Conservation (phyloP, 2,797 vertebrate genomes). For the Lutjanus campechanus region DNA sequence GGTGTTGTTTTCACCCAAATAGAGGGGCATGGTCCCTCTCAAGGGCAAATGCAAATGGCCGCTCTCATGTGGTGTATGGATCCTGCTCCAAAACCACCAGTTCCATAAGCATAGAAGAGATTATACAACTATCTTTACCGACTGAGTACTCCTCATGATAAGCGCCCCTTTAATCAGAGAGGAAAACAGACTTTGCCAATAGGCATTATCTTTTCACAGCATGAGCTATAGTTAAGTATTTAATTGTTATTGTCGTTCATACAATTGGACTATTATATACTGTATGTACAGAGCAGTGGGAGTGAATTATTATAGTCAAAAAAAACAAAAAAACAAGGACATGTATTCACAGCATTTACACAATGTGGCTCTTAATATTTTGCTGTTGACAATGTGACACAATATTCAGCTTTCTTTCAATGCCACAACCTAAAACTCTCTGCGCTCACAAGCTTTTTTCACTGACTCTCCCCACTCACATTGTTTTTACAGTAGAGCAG, state of each 20-base stretch:
- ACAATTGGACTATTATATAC: background rate
- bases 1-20: too few relatives aligned
- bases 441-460: slow-evolving; percentile 11
- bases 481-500: slow-evolving; percentile 19
- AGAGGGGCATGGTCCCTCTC: too few relatives aligned
- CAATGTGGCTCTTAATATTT: slow-evolving; percentile 1
- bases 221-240: background rate
- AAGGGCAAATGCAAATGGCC: too few relatives aligned
- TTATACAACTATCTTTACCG: background rate
- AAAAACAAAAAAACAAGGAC: background rate
- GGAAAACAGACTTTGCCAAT: background rate
- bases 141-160: background rate
- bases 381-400: slow-evolving; percentile 6
- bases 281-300: background rate
- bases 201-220: background rate
- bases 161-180: background rate
- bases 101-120: background rate
- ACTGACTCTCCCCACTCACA: slow-evolving; percentile 5
- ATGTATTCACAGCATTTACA: background rate
- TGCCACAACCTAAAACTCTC: slow-evolving; percentile 28
- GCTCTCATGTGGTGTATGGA: background rate
- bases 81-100: background rate
- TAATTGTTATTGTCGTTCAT: background rate
- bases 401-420: slow-evolving; percentile 26
- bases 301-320: slow-evolving; percentile 9